Conservation (phyloP, 2,888 invertebrate genomes). For the Tolmerus cingulatus region DNA sequence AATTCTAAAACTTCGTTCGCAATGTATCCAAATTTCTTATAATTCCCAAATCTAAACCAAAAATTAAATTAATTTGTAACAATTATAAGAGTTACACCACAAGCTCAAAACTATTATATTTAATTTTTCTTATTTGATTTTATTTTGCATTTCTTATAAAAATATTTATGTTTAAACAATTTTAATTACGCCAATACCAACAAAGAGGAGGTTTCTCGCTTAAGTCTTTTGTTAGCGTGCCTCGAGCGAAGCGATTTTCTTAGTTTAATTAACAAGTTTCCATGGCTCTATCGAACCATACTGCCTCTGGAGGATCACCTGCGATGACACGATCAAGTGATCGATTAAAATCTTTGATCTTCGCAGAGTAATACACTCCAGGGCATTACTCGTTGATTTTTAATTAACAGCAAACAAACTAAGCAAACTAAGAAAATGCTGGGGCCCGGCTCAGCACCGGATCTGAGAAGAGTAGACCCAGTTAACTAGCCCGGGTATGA, state of each 20-base stretch:
- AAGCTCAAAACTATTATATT: too few relatives aligned
- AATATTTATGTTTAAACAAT: too few relatives aligned
- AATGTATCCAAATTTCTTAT: too few relatives aligned
- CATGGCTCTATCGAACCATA: not conserved
- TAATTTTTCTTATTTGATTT: too few relatives aligned
- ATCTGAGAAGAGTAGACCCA: not conserved
- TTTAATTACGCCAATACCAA: not conserved
- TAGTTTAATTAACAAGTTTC: not conserved
- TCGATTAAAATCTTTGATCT: not conserved
- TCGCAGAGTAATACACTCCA: not conserved
- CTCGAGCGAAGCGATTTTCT: not conserved
- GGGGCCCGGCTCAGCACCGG: not conserved
- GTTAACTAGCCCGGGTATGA: not conserved
- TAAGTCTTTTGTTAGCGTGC: not conserved
- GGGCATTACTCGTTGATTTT: slow-evolving; percentile 8
- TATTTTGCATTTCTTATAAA: too few relatives aligned
- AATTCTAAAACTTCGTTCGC: too few relatives aligned
- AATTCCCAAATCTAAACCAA: too few relatives aligned
- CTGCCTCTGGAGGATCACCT: not conserved
- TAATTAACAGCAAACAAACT: slow-evolving; percentile 32
- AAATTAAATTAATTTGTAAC: too few relatives aligned
- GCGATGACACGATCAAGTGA: not conserved
- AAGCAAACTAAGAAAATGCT: slow-evolving; percentile 1
- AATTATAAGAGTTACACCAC: too few relatives aligned
- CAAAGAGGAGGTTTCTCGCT: not conserved